These are phyloP conservation scores for Zygaena filipendulae DNA, from an alignment of 2,888 invertebrate genomes.

Conservation along the genomic window DNA sequence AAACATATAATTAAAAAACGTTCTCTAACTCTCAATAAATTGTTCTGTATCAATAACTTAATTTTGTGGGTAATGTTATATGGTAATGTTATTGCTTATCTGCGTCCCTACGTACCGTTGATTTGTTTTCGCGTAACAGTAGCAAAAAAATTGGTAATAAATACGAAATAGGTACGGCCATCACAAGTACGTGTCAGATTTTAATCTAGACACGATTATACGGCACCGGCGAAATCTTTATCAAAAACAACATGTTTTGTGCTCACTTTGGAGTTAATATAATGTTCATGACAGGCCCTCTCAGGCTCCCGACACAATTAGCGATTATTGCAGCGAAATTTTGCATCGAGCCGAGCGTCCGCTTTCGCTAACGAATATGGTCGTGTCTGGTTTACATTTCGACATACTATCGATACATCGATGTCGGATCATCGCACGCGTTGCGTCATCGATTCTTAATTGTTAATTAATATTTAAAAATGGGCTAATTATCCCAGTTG, in stretches of 20 bases:
- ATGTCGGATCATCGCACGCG: no score
- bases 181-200: no score
- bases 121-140: no score
- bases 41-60: no score
- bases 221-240: slow-evolving; percentile 19
- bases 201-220: slow-evolving; percentile 19
- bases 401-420: slow-evolving; percentile 28
- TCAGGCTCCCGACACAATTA: slow-evolving; percentile 30
- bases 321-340: slow-evolving; percentile 44
- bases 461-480: slow-evolving; percentile 30
- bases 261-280: slow-evolving; percentile 24
- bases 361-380: slow-evolving; percentile 57
- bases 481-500: slow-evolving; percentile 24
- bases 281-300: slow-evolving; percentile 30
- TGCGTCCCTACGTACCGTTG: no score
- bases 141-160: no score
- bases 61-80: no score
- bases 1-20: no score
- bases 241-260: background rate
- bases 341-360: slow-evolving; percentile 30
- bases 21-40: no score
- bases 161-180: no score
- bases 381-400: slow-evolving; percentile 32
- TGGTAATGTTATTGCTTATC: no score
- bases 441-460: no score